Evolutionary conservation across 2,888 invertebrate genomes (phyloP), one percentile per base, ranked within the genome.

Genomic region (Drosophila bunnanda): DNA sequence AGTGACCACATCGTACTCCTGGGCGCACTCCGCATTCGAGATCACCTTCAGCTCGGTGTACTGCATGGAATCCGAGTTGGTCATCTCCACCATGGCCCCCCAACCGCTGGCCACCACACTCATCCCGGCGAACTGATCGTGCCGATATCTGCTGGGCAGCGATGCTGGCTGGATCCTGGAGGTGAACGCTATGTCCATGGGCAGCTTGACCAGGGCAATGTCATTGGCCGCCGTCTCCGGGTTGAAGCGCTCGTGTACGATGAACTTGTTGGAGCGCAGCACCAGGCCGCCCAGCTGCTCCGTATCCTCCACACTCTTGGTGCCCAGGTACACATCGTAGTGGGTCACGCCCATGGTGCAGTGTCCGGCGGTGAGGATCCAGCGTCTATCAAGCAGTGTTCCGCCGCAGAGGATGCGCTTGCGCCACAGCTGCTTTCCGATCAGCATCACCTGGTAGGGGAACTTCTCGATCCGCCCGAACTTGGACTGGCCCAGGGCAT

Each of bases 371-470:
- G 92, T 92, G 17, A 92, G 77, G 12, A 92, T 80, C 92, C 92
- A 92, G 36, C 91, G 86, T 1, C 80, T 83, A 76, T 90, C 86
- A 58, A 92, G 75, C 70, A 92, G 41, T 0, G 92, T 92, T 39
- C 92, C 92, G 6, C 92, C 92, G 43, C 92, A 92, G 6, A 92
- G 84, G n/a, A 91, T 89, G 20, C 90, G 88, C 30, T 87, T 90
- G 67, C 89, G 88, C 89, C 90, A 91, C 70, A 89, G 60, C 43
- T 90, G 89, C 55, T 91, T 91, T 32, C 92, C 92, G n/a, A 92
- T 91, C 48, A 92, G 78, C 92, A 92, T 92, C 59, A 91, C 92
- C 80, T 92, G 92, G 61, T 92, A 92, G 59, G 92, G 92, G 52
- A 92, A 92, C 61, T 87, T 90, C 69, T 91, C 90, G 2, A 90